These are phyloP conservation scores for Synergus umbraculus DNA, from an alignment of 2,888 invertebrate genomes.

Conservation along the genomic window DNA sequence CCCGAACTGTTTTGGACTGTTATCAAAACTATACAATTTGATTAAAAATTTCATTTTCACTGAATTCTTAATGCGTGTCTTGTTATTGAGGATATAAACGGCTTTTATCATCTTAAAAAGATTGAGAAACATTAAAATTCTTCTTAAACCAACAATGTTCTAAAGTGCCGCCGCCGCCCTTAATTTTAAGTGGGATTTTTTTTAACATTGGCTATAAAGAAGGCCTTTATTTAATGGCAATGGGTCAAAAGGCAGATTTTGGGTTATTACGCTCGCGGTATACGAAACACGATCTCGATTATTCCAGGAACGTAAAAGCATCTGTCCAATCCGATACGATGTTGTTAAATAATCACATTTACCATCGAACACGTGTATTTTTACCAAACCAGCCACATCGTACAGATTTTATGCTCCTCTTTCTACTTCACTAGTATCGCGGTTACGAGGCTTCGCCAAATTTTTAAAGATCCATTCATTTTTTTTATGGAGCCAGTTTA, in stretches of 20 bases:
- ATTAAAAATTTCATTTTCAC: not conserved
- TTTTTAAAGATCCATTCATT: not conserved
- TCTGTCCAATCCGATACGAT: not conserved
- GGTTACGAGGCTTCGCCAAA: not conserved
- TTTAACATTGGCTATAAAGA: not conserved
- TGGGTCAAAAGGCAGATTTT: slow-evolving; percentile 4
- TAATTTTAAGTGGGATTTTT: not conserved
- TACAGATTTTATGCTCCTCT: not conserved
- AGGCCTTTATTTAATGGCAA: not conserved
- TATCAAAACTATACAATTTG: not conserved
- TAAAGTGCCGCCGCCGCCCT: not conserved
- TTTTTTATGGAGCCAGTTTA: not conserved
- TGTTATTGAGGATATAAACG: not conserved
- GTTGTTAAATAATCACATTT: not conserved
- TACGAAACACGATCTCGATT: slow-evolving; percentile 7
- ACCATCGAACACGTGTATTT: not conserved
- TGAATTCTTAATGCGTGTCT: not conserved
- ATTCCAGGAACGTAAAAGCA: slow-evolving; percentile 16
- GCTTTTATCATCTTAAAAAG: not conserved
- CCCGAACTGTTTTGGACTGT: no score
- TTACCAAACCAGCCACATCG: not conserved
- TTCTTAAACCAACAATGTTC: not conserved
- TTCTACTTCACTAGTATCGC: not conserved
- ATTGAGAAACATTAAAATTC: not conserved
- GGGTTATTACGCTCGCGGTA: slow-evolving; percentile 1